phyloP scores from a whole-genome alignment of 2,797 vertebrate genomes.

The Salmo trutta region DNA sequence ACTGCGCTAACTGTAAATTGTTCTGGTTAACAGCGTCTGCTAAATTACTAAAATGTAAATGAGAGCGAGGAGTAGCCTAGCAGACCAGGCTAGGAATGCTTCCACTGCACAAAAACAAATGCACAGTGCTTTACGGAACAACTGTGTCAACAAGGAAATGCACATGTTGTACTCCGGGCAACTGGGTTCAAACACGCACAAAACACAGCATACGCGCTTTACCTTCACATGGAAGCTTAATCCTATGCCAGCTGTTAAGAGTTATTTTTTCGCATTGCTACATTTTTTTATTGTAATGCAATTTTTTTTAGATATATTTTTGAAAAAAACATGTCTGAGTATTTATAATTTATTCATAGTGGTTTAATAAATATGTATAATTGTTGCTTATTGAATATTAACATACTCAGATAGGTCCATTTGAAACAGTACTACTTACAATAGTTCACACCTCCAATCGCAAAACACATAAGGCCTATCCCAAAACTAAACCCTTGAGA shows the following conservation, averaged over 20 bases:
- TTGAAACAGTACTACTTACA: background rate
- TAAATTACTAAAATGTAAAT: background rate
- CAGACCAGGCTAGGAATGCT: background rate
- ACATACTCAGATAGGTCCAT: background rate
- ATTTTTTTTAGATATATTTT: background rate
- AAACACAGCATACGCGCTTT: background rate
- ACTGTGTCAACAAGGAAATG: constrained; percentile 25
- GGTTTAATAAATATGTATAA: background rate
- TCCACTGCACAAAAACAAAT: constrained; percentile 18
- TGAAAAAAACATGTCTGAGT: background rate
- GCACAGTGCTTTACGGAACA: constrained; percentile 6
- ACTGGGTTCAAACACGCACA: constrained; percentile 28
- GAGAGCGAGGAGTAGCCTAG: background rate
- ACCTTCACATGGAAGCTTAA: background rate
- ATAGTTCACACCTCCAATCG: background rate
- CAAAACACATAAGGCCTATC: background rate
- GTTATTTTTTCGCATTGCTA: background rate
- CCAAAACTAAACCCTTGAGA: background rate
- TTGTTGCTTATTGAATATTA: background rate
- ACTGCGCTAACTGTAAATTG: background rate
- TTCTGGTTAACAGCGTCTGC: background rate
- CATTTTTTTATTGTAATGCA: background rate
- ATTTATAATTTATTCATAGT: background rate
- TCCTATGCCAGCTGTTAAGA: background rate
- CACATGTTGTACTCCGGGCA: constrained; percentile 48